phyloP scores from a whole-genome alignment of 1,140 invertebrate genomes.

The Penaeus chinensis region DNA sequence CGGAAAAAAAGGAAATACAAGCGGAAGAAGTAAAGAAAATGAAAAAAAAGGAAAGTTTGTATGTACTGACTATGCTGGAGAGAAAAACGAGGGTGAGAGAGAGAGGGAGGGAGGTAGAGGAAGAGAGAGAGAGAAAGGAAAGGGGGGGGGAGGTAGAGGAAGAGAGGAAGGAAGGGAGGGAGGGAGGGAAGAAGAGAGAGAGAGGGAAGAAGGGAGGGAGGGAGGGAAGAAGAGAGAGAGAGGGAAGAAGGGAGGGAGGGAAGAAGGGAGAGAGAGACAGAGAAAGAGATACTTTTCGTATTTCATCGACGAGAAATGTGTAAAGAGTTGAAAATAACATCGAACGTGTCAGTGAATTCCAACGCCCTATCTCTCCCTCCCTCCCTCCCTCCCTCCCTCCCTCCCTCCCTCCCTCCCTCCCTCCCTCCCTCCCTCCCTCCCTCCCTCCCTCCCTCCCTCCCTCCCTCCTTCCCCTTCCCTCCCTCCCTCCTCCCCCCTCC shows the following conservation, averaged over 20 bases:
- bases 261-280: not conserved
- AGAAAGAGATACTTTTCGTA: too few species aligned
- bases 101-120: too few species aligned
- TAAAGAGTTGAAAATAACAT: too few species aligned
- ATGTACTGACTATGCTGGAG: too few species aligned
- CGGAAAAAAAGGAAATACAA: too few species aligned
- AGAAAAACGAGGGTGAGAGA: too few species aligned
- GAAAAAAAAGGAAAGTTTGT: too few species aligned
- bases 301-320: too few species aligned
- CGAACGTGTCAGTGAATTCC: too few species aligned
- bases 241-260: not conserved
- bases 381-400: not conserved
- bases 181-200: not conserved
- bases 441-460: not conserved
- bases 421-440: not conserved
- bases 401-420: not conserved
- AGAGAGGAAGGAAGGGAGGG: not conserved
- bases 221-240: too few species aligned
- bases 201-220: not conserved
- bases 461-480: not conserved
- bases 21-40: too few species aligned
- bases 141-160: not conserved
- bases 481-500: not conserved
- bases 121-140: not conserved
- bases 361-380: too few species aligned